Evolutionary conservation across 2,888 invertebrate species (phyloP).

Genomic region (Cephus pygmeus): DNA sequence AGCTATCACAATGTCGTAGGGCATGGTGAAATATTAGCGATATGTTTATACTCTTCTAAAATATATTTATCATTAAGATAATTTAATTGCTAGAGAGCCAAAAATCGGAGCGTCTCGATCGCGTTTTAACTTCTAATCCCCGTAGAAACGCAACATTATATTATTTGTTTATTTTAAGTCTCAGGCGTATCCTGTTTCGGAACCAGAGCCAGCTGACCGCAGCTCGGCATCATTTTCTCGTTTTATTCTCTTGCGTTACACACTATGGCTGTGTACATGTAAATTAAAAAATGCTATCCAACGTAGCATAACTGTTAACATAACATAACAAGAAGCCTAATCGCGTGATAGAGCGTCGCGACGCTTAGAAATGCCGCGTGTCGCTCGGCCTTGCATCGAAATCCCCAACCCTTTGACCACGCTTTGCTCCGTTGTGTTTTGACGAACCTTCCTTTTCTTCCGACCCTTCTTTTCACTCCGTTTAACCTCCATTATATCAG

Average conservation of each 20-base stretch:
- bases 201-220: conserved; percentile 60
- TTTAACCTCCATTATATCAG: neutral
- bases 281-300: conserved; percentile 34
- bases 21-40: neutral
- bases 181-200: conserved; percentile 65
- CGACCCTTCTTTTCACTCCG: neutral
- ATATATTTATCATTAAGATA: neutral
- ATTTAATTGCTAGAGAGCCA: neutral
- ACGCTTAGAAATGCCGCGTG: conserved; percentile 7
- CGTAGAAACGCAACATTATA: conserved; percentile 37
- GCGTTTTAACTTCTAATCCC: conserved; percentile 35
- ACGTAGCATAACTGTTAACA: neutral
- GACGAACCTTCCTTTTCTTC: neutral
- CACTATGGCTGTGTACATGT: conserved; percentile 32
- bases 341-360: conserved; percentile 12
- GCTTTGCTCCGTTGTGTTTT: neutral
- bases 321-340: neutral
- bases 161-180: conserved; percentile 56
- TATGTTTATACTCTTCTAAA: neutral
- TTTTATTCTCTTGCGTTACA: conserved; percentile 53
- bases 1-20: neutral
- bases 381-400: conserved; percentile 39
- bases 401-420: conserved; percentile 26
- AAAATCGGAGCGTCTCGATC: conserved; percentile 17
- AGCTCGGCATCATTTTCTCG: conserved; percentile 59